Evolutionary conservation across 2,888 invertebrate genomes (phyloP).

Genomic region (Stictocephala bisonia): DNA sequence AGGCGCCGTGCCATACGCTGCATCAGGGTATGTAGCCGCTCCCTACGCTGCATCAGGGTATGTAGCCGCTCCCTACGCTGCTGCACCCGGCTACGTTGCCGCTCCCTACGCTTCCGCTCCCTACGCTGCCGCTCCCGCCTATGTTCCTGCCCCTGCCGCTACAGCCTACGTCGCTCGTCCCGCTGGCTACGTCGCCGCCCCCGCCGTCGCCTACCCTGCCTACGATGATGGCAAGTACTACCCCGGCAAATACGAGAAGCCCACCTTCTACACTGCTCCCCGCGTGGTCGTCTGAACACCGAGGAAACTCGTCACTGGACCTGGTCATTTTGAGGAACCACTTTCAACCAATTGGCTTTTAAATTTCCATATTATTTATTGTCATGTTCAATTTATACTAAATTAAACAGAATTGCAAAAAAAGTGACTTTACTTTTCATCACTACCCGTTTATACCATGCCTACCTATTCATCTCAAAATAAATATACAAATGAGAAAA

Average conservation of each 20-base stretch:
- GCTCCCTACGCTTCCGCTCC: conserved; percentile 33
- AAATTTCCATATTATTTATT: too few species aligned
- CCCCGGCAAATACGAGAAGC: conserved; percentile 47
- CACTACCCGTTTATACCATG: too few species aligned
- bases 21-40: neutral
- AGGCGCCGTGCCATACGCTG: too few species aligned
- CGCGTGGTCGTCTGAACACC: neutral
- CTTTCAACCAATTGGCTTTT: too few species aligned
- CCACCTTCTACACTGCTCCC: conserved; percentile 10
- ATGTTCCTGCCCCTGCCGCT: neutral
- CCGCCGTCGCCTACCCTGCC: conserved; percentile 43
- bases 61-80: conserved; percentile 4
- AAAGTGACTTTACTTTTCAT: too few species aligned
- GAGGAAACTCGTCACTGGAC: too few species aligned
- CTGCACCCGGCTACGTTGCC: too few species aligned
- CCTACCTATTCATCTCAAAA: too few species aligned
- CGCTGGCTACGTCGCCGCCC: conserved; percentile 42
- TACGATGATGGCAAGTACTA: conserved; percentile 48
- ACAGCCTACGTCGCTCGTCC: conserved; percentile 15
- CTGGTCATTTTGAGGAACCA: too few species aligned
- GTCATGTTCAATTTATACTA: too few species aligned
- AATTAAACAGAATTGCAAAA: too few species aligned
- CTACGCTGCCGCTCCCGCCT: conserved; percentile 36
- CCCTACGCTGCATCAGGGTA: conserved; percentile 5
- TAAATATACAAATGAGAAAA: too few species aligned